Evolutionary conservation across 2,888 invertebrate species (phyloP).

Genomic region (Sepioteuthis lessoniana): DNA sequence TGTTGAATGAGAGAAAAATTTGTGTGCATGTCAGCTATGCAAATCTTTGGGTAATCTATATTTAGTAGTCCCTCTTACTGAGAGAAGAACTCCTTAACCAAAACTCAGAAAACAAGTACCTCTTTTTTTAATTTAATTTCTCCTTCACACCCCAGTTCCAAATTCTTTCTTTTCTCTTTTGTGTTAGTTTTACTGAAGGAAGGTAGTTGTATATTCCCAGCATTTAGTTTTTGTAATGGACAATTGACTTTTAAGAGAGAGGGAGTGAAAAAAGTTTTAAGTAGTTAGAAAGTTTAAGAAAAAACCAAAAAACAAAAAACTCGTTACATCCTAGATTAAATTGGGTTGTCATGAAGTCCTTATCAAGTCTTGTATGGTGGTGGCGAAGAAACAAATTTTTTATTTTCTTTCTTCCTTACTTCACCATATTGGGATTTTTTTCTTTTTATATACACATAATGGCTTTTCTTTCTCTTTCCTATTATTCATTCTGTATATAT

Average conservation of each 20-base stretch:
- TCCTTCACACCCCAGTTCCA: neutral
- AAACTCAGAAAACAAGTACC: neutral
- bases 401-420: neutral
- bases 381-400: neutral
- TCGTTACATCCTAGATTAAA: neutral
- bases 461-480: neutral
- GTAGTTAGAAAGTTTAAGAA: neutral
- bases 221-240: neutral
- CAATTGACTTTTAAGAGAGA: neutral
- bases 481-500: no score
- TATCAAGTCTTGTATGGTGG: neutral
- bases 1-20: neutral
- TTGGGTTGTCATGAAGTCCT: conserved; percentile 17
- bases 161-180: neutral
- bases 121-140: neutral
- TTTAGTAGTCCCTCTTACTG: neutral
- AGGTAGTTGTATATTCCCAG: neutral
- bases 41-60: neutral
- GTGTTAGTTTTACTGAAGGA: neutral
- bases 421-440: neutral
- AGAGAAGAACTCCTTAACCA: neutral
- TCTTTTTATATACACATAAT: neutral
- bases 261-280: neutral
- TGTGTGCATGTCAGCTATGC: neutral
- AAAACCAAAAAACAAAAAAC: neutral